phyloP scores from a whole-genome alignment of 2,113 vertebrate genomes.

The Taurulus bubalis region DNA sequence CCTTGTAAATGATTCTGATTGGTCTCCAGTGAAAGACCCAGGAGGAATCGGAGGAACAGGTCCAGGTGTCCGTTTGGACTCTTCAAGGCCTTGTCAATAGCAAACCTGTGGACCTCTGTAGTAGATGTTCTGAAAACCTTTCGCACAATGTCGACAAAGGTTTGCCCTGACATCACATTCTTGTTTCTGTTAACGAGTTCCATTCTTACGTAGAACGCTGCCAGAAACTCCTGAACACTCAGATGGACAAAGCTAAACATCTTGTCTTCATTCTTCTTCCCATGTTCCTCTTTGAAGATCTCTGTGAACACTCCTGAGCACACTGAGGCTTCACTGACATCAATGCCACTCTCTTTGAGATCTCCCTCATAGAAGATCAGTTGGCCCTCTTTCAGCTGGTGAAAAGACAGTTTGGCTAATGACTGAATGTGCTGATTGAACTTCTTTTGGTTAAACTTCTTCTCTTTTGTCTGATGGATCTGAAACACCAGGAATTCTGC shows the following conservation, averaged over 20 bases:
- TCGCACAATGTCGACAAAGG: not conserved
- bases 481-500: too few species aligned
- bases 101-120: not conserved
- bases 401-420: too few species aligned
- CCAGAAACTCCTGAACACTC: conserved; percentile 45
- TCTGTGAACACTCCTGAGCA: conserved; percentile 48
- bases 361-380: not conserved
- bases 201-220: not conserved
- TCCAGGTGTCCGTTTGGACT: conserved; percentile 34
- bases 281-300: conserved; percentile 44
- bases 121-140: not conserved
- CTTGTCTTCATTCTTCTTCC: conserved; percentile 12
- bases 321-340: conserved; percentile 19
- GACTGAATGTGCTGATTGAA: too few species aligned
- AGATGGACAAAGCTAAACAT: not conserved
- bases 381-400: too few species aligned
- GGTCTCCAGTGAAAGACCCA: too few species aligned
- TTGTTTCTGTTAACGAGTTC: not conserved
- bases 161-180: not conserved
- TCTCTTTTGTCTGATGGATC: too few species aligned
- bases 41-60: too few species aligned
- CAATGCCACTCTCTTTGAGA: conserved; percentile 8
- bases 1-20: too few species aligned
- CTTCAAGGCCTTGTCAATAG: conserved; percentile 17
- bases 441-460: too few species aligned